Base-by-base conservation (phyloP, 2,888 invertebrate species). In the Nomada hirtipes region DNA sequence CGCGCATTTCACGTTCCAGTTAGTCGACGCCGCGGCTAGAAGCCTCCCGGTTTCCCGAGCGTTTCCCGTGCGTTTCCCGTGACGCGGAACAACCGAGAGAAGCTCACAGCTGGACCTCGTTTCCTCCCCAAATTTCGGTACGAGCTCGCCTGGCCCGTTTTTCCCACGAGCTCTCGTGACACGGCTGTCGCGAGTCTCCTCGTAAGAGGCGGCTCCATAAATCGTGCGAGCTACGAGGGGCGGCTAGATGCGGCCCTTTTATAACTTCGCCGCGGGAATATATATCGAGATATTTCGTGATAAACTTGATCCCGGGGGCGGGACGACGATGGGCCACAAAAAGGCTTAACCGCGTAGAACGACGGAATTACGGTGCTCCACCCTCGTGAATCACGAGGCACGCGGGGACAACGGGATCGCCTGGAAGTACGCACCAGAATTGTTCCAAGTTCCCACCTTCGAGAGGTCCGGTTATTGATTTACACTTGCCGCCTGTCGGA, bases 1-100 rank as follows among this genome's bases (percentile, higher is more conserved):
- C 83, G 84, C 82, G 90, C 83, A 82, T 91, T 90, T 91, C 89
- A 88, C 90, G 90, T 88, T 73, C 88, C 84, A 90, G 87, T 82
- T 82, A 72, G 55, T 68, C 67, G 73, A 4, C 13, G 50, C 23
- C 13, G 26, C 42, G 44, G 68, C 47, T 57, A 52, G 78, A 82
- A 74, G 75, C 60, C 20, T n/a, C 3, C 29, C 52, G 70, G 47
- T 69, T 76, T 76, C 18, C 18, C 68, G n/a, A 60, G 64, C 52
- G 52, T n/a, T 13, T 13, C 13, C n/a, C 53, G 18, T 26, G 64
- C 52, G 52, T n/a, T 13, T 13, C 13, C n/a, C 53, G 18, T 26
- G 52, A 47, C 52, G 71, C 29, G 60, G 36, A 61, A 71, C 70
- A 50, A 47, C 9, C 52, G 11, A n/a, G 15, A 4, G 57, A 11